Percentiles rank a stretch among this genome's conserved stretches.
Conservation (phyloP, 1,140 invertebrate genomes). For the Physella acuta region DNA sequence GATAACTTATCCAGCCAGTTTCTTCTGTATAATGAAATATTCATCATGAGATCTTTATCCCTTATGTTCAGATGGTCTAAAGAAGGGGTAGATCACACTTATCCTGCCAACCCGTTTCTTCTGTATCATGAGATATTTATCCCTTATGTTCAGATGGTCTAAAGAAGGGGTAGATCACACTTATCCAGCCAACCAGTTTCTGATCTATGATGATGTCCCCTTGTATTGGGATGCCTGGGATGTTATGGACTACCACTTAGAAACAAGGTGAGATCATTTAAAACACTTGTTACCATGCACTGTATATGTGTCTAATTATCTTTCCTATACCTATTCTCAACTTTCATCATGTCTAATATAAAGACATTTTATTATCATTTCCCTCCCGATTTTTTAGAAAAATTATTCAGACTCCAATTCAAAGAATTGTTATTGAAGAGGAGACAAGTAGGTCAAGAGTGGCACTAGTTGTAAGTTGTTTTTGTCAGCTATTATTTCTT, state of each 20-base stretch:
- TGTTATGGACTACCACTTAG: conserved; percentile 65
- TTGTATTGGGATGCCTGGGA: conserved; percentile 69
- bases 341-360: no score
- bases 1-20: no score
- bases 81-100: conserved; percentile 47
- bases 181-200: conserved; percentile 58
- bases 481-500: no score
- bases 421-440: no score
- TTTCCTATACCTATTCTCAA: no score
- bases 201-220: conserved; percentile 65
- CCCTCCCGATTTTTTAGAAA: no score
- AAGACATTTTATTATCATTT: no score
- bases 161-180: conserved; percentile 53
- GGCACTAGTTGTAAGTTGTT: no score
- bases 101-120: conserved; percentile 60
- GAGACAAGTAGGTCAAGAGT: no score
- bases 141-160: conserved; percentile 7
- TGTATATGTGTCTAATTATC: background rate
- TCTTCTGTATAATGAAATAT: no score
- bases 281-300: background rate
- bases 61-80: conserved; percentile 32
- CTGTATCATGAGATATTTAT: conserved; percentile 46
- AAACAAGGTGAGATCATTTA: conserved; percentile 61
- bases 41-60: background rate
- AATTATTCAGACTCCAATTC: no score